Percentiles rank a stretch among this genome's conserved stretches.
Evolutionary conservation across 2,113 vertebrate species (phyloP).

Genomic region (Cebus imitator): DNA sequence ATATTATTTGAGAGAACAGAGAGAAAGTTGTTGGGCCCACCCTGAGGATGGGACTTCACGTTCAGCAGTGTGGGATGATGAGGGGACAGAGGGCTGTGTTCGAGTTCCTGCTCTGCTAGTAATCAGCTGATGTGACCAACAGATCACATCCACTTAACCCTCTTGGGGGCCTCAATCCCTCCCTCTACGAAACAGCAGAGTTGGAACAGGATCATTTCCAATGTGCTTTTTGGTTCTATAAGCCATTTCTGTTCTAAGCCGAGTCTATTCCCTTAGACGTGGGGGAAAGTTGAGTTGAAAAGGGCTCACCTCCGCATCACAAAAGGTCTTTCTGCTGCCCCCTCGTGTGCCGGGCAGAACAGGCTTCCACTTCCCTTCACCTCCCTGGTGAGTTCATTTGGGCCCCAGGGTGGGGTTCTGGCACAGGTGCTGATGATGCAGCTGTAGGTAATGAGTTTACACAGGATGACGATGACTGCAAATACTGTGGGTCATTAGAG

Average conservation of each 20-base stretch:
- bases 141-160: not conserved
- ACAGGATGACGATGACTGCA: fast-evolving
- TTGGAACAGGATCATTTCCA: not conserved
- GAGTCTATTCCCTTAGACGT: not conserved
- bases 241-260: too few relatives aligned
- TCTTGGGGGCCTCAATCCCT: not conserved
- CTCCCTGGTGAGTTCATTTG: fast-evolving
- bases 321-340: constrained; percentile 68
- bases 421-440: not conserved
- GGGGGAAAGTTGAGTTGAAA: too few relatives aligned
- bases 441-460: not conserved
- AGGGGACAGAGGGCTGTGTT: fast-evolving
- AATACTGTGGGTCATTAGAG: not conserved
- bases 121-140: not conserved
- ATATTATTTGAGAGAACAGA: not conserved
- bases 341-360: not conserved
- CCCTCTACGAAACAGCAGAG: not conserved
- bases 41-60: not conserved
- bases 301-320: not conserved
- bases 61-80: not conserved
- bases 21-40: not conserved
- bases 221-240: not conserved
- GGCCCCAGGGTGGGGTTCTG: fast-evolving
- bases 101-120: not conserved
- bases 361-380: fast-evolving